These are phyloP conservation scores for Anagrus nilaparvatae DNA, from an alignment of 1,140 invertebrate genomes.

Conservation along the genomic window DNA sequence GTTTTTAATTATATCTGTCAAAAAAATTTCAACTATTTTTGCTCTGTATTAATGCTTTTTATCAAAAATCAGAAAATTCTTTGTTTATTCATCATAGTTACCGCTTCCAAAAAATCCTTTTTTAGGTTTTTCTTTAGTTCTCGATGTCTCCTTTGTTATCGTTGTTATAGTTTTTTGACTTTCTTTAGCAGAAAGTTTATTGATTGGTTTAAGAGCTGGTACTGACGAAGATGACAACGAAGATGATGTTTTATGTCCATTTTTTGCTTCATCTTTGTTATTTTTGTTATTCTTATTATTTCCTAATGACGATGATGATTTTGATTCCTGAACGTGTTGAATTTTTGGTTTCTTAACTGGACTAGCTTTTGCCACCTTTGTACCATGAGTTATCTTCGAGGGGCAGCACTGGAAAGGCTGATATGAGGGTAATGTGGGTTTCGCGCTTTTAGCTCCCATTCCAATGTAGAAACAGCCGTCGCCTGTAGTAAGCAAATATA, in stretches of 20 bases:
- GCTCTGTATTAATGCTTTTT: too few relatives aligned
- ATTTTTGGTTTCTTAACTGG: slow-evolving; percentile 33
- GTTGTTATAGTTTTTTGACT: slow-evolving; percentile 33
- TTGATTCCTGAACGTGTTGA: slow-evolving; percentile 17
- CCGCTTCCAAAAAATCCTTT: slow-evolving; percentile 73
- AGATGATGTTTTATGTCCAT: slow-evolving; percentile 15
- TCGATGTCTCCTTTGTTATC: slow-evolving; percentile 32
- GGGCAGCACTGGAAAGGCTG: slow-evolving; percentile 85
- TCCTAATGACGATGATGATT: slow-evolving; percentile 2
- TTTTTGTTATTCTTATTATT: too few relatives aligned
- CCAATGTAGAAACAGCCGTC: slow-evolving; percentile 92
- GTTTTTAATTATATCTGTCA: too few relatives aligned
- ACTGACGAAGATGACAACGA: slow-evolving; percentile 15
- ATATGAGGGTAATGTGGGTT: slow-evolving; percentile 63
- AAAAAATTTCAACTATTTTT: too few relatives aligned
- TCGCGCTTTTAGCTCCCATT: slow-evolving; percentile 71
- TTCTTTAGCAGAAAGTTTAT: slow-evolving; percentile 39
- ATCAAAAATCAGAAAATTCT: too few relatives aligned
- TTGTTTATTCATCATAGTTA: slow-evolving; percentile 49
- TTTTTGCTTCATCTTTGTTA: slow-evolving; percentile 2
- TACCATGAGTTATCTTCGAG: slow-evolving; percentile 61
- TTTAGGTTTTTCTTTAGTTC: slow-evolving; percentile 45
- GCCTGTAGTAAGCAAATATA: slow-evolving; percentile 59
- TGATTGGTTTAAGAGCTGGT: slow-evolving; percentile 36
- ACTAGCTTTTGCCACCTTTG: slow-evolving; percentile 59